phyloP scores from a whole-genome alignment of 2,888 invertebrate genomes.

The Dicyrtoma fusca region DNA sequence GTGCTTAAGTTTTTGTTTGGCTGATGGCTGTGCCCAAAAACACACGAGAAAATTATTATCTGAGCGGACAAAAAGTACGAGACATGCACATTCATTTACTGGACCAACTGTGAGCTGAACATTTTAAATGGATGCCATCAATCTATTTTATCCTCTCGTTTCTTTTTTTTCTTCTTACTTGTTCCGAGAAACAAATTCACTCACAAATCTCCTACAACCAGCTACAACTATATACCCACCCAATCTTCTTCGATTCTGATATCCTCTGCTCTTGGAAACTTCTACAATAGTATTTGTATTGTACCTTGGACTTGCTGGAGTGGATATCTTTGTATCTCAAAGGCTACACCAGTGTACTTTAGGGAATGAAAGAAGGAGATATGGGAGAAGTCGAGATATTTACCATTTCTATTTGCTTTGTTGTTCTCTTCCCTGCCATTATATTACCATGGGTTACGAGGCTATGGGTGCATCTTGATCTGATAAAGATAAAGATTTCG shows the following conservation, averaged over 20 bases:
- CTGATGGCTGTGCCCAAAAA: not conserved
- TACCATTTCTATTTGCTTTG: not conserved
- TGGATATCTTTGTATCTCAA: too few relatives aligned
- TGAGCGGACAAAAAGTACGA: not conserved
- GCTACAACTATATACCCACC: too few relatives aligned
- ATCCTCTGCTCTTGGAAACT: too few relatives aligned
- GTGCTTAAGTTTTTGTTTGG: not conserved
- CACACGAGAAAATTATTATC: constrained; percentile 20
- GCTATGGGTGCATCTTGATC: constrained; percentile 16
- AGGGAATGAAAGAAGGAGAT: not conserved
- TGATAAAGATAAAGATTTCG: constrained; percentile 26
- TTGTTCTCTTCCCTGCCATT: not conserved
- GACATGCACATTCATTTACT: constrained; percentile 11
- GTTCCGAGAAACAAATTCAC: constrained; percentile 1
- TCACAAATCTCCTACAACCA: too few relatives aligned
- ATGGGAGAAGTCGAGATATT: too few relatives aligned
- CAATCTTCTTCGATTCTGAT: too few relatives aligned
- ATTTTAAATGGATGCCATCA: constrained; percentile 29
- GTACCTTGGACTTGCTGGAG: too few relatives aligned
- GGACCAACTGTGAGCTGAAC: constrained; percentile 23
- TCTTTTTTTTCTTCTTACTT: constrained; percentile 1
- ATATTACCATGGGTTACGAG: not conserved
- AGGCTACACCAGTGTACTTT: too few relatives aligned
- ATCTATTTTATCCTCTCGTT: constrained; percentile 26
- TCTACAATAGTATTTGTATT: too few relatives aligned